Evolutionary conservation across 1,140 invertebrate species (phyloP).

Genomic region (Prorops nasuta): DNA sequence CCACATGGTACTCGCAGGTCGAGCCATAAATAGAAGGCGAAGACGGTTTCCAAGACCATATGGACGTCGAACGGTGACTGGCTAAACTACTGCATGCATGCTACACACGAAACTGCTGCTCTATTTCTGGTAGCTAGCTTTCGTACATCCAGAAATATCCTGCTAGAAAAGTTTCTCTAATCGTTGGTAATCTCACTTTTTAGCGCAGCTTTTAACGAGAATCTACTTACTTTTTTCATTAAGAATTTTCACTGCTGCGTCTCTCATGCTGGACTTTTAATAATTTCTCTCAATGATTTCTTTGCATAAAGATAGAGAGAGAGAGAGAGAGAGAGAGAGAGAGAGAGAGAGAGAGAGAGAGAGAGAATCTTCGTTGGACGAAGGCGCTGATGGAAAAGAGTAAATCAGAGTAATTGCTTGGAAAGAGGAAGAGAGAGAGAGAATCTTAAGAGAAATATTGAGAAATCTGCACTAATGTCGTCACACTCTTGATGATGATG

Average conservation of each 20-base stretch:
- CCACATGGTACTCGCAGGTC: constrained; percentile 21
- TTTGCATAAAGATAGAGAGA: not conserved
- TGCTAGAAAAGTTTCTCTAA: too few relatives aligned
- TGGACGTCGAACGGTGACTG: constrained; percentile 21
- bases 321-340: not conserved
- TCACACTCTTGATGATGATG: too few relatives aligned
- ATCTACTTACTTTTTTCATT: too few relatives aligned
- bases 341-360: not conserved
- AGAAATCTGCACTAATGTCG: too few relatives aligned
- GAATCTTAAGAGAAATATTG: too few relatives aligned
- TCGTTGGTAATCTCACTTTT: too few relatives aligned
- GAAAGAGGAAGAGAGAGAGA: not conserved
- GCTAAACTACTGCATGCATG: constrained; percentile 7
- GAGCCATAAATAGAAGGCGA: constrained; percentile 25
- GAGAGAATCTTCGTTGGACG: not conserved
- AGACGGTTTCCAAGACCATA: constrained; percentile 24
- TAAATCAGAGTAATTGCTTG: too few relatives aligned
- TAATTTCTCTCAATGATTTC: too few relatives aligned
- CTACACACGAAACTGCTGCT: constrained; percentile 22
- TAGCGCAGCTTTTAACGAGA: too few relatives aligned
- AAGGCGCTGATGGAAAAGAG: too few relatives aligned
- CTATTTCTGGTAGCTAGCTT: constrained; percentile 26
- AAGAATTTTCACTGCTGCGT: too few relatives aligned
- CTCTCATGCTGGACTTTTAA: too few relatives aligned
- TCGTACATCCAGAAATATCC: constrained; percentile 1